Evolutionary conservation across 2,113 vertebrate genomes (phyloP).

Genomic region (Gasterosteus nipponicus): DNA sequence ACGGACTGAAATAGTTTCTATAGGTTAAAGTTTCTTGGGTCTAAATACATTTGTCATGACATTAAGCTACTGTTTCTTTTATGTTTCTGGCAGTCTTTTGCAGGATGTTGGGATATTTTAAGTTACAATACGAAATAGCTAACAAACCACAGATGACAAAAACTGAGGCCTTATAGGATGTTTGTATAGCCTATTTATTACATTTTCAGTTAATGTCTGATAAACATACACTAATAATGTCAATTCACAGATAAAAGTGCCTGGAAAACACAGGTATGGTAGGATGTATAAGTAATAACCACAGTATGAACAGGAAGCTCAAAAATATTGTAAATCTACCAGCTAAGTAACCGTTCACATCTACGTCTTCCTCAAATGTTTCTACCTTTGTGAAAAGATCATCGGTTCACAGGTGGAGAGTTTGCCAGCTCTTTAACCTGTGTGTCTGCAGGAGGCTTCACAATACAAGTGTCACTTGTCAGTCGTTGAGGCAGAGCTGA

Average conservation of each 20-base stretch:
- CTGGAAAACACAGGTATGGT: constrained; percentile 47
- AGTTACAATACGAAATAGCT: neutral
- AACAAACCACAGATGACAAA: neutral
- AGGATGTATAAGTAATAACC: constrained; percentile 9
- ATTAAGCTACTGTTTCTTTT: neutral
- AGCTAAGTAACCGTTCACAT: constrained; percentile 18
- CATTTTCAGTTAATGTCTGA: constrained; percentile 10
- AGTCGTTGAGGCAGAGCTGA: constrained; percentile 43
- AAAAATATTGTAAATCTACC: neutral
- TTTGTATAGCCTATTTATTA: neutral
- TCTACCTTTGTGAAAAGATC: constrained; percentile 8
- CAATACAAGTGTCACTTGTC: constrained; percentile 61
- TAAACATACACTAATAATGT: constrained; percentile 20
- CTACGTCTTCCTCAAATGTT: neutral
- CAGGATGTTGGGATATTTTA: neutral
- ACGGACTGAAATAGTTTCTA: neutral
- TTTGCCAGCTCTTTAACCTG: constrained; percentile 42
- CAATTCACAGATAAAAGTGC: constrained; percentile 34
- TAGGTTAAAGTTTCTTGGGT: constrained; percentile 10
- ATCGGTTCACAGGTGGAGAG: constrained; percentile 27
- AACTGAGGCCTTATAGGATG: neutral
- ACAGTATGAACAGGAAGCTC: constrained; percentile 11
- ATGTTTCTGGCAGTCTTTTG: neutral
- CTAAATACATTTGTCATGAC: constrained; percentile 15
- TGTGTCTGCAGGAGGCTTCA: constrained; percentile 59